Evolutionary conservation across 2,113 vertebrate genomes (phyloP).

Genomic region (Boulengeromyrus knoepffleri): DNA sequence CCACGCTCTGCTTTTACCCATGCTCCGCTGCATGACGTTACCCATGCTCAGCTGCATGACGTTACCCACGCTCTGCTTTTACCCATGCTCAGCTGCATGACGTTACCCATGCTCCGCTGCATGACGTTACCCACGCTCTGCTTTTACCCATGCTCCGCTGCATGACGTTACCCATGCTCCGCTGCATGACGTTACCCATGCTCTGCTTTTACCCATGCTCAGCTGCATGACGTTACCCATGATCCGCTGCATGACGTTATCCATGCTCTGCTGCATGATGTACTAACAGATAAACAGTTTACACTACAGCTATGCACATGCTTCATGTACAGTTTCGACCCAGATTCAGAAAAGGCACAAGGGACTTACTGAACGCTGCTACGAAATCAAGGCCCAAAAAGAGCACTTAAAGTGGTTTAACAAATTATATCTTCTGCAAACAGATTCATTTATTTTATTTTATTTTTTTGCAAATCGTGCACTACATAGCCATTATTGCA

Average conservation of each 20-base stretch:
- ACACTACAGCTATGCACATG: background rate
- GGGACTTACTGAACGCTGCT: background rate
- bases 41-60: no score
- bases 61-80: background rate
- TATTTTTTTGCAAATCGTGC: background rate
- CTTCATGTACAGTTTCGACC: background rate
- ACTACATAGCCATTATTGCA: background rate
- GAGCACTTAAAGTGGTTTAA: background rate
- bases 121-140: background rate
- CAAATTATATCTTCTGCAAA: background rate
- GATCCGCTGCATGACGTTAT: no score
- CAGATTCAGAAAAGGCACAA: background rate
- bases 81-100: background rate
- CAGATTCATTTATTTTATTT: background rate
- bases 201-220: background rate
- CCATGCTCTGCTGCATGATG: background rate
- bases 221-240: no score
- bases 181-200: no score
- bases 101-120: background rate
- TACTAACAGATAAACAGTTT: background rate
- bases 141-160: background rate
- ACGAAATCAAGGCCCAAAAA: background rate
- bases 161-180: background rate
- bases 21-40: background rate
- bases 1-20: background rate